phyloP scores from a whole-genome alignment of 35 echinoderm and acorn worm genomes.

The Anneissia japonica region DNA sequence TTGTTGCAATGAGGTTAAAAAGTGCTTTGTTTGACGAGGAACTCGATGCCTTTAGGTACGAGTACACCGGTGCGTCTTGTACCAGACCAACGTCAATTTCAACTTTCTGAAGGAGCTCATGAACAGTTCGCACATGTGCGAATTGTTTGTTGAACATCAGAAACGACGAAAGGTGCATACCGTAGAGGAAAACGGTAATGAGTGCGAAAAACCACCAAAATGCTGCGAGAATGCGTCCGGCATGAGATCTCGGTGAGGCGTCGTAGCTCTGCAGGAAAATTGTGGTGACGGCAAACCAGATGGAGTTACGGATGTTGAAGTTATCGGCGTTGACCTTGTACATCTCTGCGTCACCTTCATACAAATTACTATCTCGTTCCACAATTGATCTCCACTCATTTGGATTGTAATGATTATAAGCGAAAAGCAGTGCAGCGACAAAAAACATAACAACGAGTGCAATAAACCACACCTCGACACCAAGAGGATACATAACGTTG shows the following conservation, averaged over 20 bases:
- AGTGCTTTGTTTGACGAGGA: background rate
- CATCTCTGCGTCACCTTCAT: background rate
- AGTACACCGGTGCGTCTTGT: background rate
- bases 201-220: constrained; percentile 12
- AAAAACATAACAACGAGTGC: constrained; percentile 74
- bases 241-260: background rate
- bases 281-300: background rate
- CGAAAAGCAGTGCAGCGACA: constrained; percentile 54
- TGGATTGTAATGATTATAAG: constrained; percentile 81
- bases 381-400: constrained; percentile 84
- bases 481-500: constrained; percentile 74
- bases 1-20: background rate
- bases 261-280: background rate
- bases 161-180: background rate
- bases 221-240: background rate
- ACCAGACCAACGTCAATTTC: background rate
- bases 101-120: background rate
- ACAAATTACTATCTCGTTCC: constrained; percentile 6
- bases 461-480: constrained; percentile 88
- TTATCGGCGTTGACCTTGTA: background rate
- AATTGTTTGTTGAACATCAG: background rate
- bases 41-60: background rate
- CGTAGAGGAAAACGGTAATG: background rate
- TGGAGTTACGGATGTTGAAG: background rate
- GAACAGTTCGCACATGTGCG: background rate